Evolutionary conservation across 1,140 invertebrate species (phyloP), one percentile per base, ranked within the genome.

Genomic region (Varroa destructor): DNA sequence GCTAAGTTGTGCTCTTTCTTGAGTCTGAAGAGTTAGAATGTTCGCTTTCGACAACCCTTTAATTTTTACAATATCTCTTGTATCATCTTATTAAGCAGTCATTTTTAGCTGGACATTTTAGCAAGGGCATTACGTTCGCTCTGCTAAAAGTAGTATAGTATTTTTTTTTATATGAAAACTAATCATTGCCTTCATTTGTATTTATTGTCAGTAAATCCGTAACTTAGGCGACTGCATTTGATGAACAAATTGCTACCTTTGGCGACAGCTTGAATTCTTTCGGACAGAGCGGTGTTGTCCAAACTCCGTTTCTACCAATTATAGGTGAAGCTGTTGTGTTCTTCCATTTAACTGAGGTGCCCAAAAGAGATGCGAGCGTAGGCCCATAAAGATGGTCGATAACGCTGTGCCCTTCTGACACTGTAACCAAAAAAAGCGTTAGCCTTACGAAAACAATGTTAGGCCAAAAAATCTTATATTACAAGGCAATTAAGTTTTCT

Each of bases 231-330:
- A 25, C 25, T 51, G 46, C 46, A 51, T 51, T 51, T 51, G 8
- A 51, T 51, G 46, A 51, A 25, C 25, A 25, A 25, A 25, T 25
- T 25, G n/a, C 57, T 36, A 67, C 61, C 61, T 67, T 67, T 14
- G 61, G 36, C 3, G 61, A 67, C 12, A 67, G 61, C 10, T 67
- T 46, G 61, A 67, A 67, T 40, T 67, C 61, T 37, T 37, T 67
- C 10, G 61, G 61, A 46, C 61, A 67, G 40, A 67, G 61, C 14
- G 61, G 61, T 37, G 61, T 43, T 12, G 61, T 67, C 61, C 61
- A 67, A 4, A 67, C 36, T 12, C 61, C 61, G 61, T 37, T 40
- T 67, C 61, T 1, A 12, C 61, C 61, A 46, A 67, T 40, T 37
- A 40, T 12, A 3, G 61, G 61, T 25, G 61, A 43, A 12, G 40